Evolutionary conservation across 2,113 vertebrate genomes (phyloP), one percentile per base, ranked within the genome.

Genomic region (Rhizomys pruinosus): DNA sequence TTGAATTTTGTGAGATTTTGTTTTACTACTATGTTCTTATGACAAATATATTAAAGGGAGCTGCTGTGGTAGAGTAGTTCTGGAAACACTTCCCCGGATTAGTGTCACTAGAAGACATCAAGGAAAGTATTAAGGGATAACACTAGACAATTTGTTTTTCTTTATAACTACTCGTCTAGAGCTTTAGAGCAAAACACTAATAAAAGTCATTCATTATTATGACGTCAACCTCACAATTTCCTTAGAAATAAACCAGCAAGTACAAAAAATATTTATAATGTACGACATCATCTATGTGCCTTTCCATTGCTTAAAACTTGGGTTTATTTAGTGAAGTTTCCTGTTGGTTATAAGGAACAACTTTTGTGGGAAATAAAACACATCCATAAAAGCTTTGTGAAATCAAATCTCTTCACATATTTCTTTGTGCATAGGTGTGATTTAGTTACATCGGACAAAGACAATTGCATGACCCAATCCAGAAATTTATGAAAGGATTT

Each of bases 231-330:
- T 97, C 97, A 98, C 98, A 98, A 98, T 98, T 98, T 98, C 98
- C 97, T 98, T 97, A 98, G 97, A 98, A 98, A 98, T 98, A 98
- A 98, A 97, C 97, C 96, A 98, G 97, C 94, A 97, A 98, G 98
- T 98, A 98, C 98, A 98, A 98, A 98, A 98, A 98, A 98, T 98
- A 98, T 98, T 98, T 98, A 97, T 98, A 98, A 98, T 98, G 97
- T 96, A 95, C 97, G 98, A 98, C 98, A 98, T 98, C 98, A 98
- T 98, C 97, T 98, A 98, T 98, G 98, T 98, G 97, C 97, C 97
- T 98, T 98, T 98, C 98, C 98, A 98, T 97, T 98, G 96, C 98
- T 98, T 97, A 98, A 96, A 97, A 91, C 96, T 96, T 87, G 92
- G 92, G 94, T 98, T 97, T 96, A 98, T 97, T 98, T 97, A 98